Evolutionary conservation across 2,888 invertebrate genomes (phyloP).

Genomic region (Teleogryllus oceanicus): DNA sequence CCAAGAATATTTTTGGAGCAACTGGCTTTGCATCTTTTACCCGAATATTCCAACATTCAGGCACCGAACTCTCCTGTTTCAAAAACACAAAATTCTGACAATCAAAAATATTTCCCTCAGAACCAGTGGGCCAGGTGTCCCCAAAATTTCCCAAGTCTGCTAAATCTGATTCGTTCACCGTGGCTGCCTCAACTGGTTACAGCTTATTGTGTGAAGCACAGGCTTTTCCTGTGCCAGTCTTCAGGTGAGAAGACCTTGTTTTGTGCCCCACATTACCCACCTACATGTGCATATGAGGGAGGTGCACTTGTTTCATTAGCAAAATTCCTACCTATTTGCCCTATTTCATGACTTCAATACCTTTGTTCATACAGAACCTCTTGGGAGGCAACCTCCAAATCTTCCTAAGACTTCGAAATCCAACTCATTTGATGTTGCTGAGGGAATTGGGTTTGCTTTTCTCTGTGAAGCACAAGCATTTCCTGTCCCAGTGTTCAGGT

Average conservation of each 20-base stretch:
- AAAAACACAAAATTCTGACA: background rate
- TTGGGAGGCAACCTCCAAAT: conserved; percentile 19
- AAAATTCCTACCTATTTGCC: background rate
- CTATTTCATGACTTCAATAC: background rate
- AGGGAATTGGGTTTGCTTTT: conserved; percentile 35
- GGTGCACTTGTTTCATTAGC: background rate
- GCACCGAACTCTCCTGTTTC: background rate
- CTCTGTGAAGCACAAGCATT: conserved; percentile 43
- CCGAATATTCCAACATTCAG: background rate
- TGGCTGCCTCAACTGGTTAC: conserved; percentile 28
- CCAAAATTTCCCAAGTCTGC: conserved; percentile 47
- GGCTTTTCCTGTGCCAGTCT: conserved; percentile 56
- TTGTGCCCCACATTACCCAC: conserved; percentile 7
- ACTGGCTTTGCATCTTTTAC: too few relatives aligned
- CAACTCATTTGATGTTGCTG: conserved; percentile 23
- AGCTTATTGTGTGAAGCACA: conserved; percentile 54
- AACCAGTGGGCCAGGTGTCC: conserved; percentile 46
- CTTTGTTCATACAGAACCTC: conserved; percentile 12
- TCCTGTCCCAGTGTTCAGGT: conserved; percentile 36
- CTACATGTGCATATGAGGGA: background rate
- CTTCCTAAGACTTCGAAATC: conserved; percentile 22
- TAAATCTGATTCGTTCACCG: conserved; percentile 38
- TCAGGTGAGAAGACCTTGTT: conserved; percentile 49
- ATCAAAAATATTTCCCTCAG: conserved; percentile 31
- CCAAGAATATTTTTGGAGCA: too few relatives aligned